Conservation (phyloP, 2,797 vertebrate species). For the Lophius americanus region DNA sequence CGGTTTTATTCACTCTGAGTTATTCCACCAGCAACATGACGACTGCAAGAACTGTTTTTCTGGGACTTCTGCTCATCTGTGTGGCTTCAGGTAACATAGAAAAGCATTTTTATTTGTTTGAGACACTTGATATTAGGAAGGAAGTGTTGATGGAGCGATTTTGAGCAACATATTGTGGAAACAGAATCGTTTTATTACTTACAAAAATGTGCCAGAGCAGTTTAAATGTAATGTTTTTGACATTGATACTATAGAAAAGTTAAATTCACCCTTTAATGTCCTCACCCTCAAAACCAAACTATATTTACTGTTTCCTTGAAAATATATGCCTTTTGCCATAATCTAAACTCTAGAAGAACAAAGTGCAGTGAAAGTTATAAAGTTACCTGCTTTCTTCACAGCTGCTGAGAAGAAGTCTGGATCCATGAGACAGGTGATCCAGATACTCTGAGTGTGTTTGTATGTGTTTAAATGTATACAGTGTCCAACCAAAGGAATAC, state of each 20-base stretch:
- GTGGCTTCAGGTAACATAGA: slow-evolving; percentile 64
- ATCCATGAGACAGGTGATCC: slow-evolving; percentile 58
- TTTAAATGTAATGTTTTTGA: neutral
- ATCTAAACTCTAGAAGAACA: too few species aligned
- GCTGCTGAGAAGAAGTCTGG: slow-evolving; percentile 31
- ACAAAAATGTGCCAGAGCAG: neutral
- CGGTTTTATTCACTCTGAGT: slow-evolving; percentile 22
- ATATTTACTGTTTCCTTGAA: too few species aligned
- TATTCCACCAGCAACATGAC: slow-evolving; percentile 60
- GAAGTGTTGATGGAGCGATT: neutral
- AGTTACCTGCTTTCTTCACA: slow-evolving; percentile 23
- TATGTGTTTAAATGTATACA: neutral
- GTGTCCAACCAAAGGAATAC: neutral
- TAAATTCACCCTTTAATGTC: too few species aligned
- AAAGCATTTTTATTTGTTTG: neutral
- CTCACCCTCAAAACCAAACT: too few species aligned
- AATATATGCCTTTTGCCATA: too few species aligned
- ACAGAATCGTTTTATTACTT: too few species aligned
- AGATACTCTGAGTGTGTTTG: neutral
- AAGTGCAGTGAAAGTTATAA: neutral
- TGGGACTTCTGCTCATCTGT: slow-evolving; percentile 70
- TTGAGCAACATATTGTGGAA: neutral
- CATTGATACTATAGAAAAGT: too few species aligned
- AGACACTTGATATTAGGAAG: neutral
- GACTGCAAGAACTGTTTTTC: slow-evolving; percentile 59